phyloP scores from a whole-genome alignment of 2,888 invertebrate genomes.

The Helicoverpa assulta region DNA sequence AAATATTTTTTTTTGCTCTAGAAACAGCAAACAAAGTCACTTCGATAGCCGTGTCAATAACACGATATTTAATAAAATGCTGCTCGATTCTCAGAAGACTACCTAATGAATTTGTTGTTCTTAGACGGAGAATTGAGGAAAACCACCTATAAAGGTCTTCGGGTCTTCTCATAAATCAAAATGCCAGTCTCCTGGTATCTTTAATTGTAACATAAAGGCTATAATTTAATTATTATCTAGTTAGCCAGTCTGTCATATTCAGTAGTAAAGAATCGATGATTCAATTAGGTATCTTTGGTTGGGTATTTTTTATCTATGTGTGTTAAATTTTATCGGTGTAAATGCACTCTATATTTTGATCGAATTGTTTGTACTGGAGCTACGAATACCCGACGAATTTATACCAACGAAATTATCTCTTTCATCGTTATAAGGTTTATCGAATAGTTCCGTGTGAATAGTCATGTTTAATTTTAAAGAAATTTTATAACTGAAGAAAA shows the following conservation, averaged over 20 bases:
- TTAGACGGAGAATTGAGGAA: slow-evolving; percentile 38
- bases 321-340: neutral
- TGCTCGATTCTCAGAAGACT: slow-evolving; percentile 40
- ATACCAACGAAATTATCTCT: too few relatives aligned
- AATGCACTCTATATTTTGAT: neutral
- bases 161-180: slow-evolving; percentile 15
- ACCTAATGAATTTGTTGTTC: slow-evolving; percentile 49
- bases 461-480: too few relatives aligned
- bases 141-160: slow-evolving; percentile 24
- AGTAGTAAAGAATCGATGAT: neutral
- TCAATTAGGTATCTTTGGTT: neutral
- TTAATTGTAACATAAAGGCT: neutral
- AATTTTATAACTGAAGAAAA: too few relatives aligned
- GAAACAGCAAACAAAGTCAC: slow-evolving; percentile 4
- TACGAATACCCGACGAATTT: neutral
- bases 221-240: slow-evolving; percentile 5
- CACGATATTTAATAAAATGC: slow-evolving; percentile 16
- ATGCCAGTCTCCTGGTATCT: slow-evolving; percentile 17
- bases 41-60: slow-evolving; percentile 22
- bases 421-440: too few relatives aligned
- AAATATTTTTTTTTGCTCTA: neutral
- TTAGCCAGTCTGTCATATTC: neutral
- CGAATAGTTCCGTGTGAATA: too few relatives aligned
- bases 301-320: neutral
- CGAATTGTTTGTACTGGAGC: neutral